Conservation (phyloP, 2,113 vertebrate genomes). For the Cyphotilapia sp. region DNA sequence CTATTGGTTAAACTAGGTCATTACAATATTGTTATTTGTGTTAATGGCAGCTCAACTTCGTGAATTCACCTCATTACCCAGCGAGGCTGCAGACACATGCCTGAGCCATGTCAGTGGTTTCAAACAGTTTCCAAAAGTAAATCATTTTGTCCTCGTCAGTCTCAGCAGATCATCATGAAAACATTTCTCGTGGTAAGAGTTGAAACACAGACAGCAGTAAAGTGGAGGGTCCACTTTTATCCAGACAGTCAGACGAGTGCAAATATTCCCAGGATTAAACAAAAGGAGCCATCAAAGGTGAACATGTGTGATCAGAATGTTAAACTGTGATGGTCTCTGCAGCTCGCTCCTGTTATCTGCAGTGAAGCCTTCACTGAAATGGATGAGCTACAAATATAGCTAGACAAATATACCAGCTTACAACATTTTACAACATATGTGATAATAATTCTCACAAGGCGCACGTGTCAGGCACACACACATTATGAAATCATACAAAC, state of each 20-base stretch:
- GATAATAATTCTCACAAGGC: not conserved
- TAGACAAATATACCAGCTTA: not conserved
- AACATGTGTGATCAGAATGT: not conserved
- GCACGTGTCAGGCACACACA: not conserved
- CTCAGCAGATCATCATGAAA: not conserved
- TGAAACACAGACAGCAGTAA: not conserved
- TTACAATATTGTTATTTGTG: not conserved
- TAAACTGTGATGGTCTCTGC: not conserved
- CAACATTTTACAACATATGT: not conserved
- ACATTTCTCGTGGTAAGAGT: not conserved
- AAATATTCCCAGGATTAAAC: not conserved
- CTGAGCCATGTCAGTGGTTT: not conserved
- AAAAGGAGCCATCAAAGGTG: not conserved
- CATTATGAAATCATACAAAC: not conserved
- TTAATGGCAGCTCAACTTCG: not conserved
- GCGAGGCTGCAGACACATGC: not conserved
- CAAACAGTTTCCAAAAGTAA: not conserved
- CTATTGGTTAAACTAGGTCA: not conserved
- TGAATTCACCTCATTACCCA: not conserved
- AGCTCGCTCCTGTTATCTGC: not conserved
- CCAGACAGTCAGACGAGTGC: not conserved
- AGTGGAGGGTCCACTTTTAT: not conserved
- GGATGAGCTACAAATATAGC: not conserved
- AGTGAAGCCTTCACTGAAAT: not conserved
- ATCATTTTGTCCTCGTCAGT: not conserved